A percentile compares a stretch with the other conserved stretches of the same genome.
Conservation (phyloP, 2,797 vertebrate genomes). For the Lemur catta region DNA sequence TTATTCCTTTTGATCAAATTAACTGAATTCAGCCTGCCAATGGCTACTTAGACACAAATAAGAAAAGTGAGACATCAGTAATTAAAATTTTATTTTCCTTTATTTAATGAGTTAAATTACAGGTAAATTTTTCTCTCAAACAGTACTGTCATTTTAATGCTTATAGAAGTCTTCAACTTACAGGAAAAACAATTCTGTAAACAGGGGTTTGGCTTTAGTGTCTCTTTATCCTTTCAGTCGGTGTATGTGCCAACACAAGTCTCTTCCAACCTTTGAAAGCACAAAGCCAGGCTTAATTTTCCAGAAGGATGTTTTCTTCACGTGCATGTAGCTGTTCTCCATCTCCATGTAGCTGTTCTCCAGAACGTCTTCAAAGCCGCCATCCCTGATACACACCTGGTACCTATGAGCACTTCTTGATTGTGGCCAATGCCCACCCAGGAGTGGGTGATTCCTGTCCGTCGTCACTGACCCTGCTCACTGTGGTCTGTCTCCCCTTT, state of each 20-base stretch:
- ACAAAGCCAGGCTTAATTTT: neutral
- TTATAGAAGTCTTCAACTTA: neutral
- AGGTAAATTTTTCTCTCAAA: neutral
- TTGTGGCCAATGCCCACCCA: neutral
- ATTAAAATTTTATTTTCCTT: neutral
- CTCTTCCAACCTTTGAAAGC: neutral
- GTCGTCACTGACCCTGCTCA: neutral
- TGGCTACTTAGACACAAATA: neutral
- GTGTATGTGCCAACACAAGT: neutral
- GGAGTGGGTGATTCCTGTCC: neutral
- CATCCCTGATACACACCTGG: neutral
- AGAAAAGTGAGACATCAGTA: neutral
- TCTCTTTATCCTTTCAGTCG: neutral
- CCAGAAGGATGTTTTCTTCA: neutral
- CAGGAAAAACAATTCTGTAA: neutral
- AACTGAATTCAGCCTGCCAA: neutral
- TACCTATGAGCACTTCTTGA: too few species aligned
- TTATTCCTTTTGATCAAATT: neutral
- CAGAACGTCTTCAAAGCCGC: neutral
- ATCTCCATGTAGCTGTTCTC: neutral
- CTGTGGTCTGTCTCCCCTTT: neutral
- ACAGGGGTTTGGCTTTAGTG: neutral
- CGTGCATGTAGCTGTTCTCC: too few species aligned
- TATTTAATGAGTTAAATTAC: neutral
- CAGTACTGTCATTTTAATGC: neutral